Evolutionary conservation across 2,888 invertebrate species (phyloP).

Genomic region (Bimastos eiseni): DNA sequence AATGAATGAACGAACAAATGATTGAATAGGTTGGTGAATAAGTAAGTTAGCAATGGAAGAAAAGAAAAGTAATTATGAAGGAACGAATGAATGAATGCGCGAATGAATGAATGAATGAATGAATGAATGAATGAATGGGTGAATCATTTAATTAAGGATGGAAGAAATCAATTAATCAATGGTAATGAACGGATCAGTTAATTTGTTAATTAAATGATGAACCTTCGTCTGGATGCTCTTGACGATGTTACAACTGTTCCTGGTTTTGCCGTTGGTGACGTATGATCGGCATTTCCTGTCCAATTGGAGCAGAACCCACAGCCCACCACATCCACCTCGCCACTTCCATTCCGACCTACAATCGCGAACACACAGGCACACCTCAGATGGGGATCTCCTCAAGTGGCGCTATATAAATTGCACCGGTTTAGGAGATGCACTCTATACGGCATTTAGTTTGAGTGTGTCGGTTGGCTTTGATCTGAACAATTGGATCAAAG

Average conservation of each 20-base stretch:
- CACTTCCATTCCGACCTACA: conserved; percentile 52
- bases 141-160: neutral
- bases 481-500: too few species aligned
- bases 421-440: too few species aligned
- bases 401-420: too few species aligned
- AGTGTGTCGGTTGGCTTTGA: too few species aligned
- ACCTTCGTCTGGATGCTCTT: conserved; percentile 82
- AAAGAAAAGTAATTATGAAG: too few species aligned
- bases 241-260: conserved; percentile 90
- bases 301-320: conserved; percentile 66
- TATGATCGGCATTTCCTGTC: conserved; percentile 55
- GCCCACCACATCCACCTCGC: conserved; percentile 50
- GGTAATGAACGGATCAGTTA: neutral
- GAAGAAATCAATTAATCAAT: neutral
- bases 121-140: neutral
- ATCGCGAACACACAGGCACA: neutral
- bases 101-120: conserved; percentile 14
- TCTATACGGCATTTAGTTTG: too few species aligned
- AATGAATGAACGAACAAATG: too few species aligned
- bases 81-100: neutral
- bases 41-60: too few species aligned
- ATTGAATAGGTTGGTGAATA: too few species aligned
- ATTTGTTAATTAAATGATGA: neutral
- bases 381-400: too few species aligned
- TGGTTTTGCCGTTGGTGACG: conserved; percentile 68